These are phyloP conservation scores for Tamias sibiricus DNA, from an alignment of 2,113 vertebrate species.

Conservation along the genomic window DNA sequence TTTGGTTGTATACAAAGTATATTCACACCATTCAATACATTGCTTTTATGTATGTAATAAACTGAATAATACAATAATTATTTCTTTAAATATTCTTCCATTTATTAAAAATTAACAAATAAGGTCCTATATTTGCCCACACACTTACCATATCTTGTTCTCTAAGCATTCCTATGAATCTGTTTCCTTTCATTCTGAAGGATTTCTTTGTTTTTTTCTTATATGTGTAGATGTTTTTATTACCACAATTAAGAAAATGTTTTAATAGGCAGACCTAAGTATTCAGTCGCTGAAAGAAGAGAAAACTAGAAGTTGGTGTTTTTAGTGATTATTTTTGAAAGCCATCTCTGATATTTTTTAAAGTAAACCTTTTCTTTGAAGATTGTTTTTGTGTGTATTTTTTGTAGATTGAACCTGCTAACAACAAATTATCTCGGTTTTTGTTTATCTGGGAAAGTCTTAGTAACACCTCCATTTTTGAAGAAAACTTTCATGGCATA, in stretches of 20 bases:
- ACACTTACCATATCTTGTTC: background rate
- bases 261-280: too few species aligned
- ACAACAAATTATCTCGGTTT: background rate
- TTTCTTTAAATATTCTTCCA: background rate
- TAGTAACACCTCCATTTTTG: background rate
- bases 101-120: background rate
- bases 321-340: too few species aligned
- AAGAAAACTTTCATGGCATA: background rate
- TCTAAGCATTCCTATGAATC: background rate
- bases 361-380: too few species aligned
- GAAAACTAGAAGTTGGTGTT: too few species aligned
- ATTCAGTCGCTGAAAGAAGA: too few species aligned
- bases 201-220: background rate
- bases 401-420: too few species aligned
- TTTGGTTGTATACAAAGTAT: too few species aligned
- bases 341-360: too few species aligned
- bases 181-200: background rate
- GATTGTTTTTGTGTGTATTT: background rate
- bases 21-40: too few species aligned
- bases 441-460: background rate
- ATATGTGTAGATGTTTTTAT: too few species aligned
- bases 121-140: background rate
- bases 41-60: background rate
- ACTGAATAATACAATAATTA: background rate
- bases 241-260: too few species aligned